Base-by-base conservation (phyloP, 92 coral and sea anemone species). In the Bergia puertoricense region DNA sequence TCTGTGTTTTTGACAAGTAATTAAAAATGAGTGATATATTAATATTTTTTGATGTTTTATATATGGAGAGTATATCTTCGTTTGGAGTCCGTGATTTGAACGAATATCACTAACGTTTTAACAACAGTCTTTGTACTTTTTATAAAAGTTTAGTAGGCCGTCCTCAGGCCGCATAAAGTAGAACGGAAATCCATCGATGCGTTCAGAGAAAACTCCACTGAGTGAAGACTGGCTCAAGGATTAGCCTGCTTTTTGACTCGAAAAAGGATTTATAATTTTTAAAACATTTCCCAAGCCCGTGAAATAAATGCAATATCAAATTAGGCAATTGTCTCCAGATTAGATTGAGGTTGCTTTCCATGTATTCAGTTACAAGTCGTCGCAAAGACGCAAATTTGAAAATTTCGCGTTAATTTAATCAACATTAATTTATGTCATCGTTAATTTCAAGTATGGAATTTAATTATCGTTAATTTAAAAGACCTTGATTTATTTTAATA, bases 81-180 rank as follows among this genome's bases (percentile, higher is more conserved):
- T 71, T 69, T 46, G n/a, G n/a, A 84, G 51, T 6, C 66, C 7
- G 6, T 16, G 59, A 43, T 41, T 22, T n/a, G 48, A 15, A 68
- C 11, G 22, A 42, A 40, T 67, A 6, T 59, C 76, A 41, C 43
- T 41, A 45, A 65, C 40, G 78, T 38, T 67, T 83, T 23, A 36
- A 39, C 11, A 38, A 23, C 57, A 82, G 77, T 84, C 77, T 84
- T 84, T 71, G 87, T 84, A 84, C 87, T 84, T 84, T 84, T 84
- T 84, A 84, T 84, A 84, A 84, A 84, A 84, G 87, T 84, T 84
- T 36, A 84, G 87, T 84, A 84, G 87, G 87, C 87, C 86, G 18
- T 66, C 86, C 87, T 5, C 15, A 44, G 87, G 87, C 87, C 78
- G 79, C 43, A 69, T 84, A 71, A 72, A 23, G 87, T 72, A 71